Evolutionary conservation across 2,888 invertebrate species (phyloP), one percentile per base, ranked within the genome.

Genomic region (Acrocera orbiculus): DNA sequence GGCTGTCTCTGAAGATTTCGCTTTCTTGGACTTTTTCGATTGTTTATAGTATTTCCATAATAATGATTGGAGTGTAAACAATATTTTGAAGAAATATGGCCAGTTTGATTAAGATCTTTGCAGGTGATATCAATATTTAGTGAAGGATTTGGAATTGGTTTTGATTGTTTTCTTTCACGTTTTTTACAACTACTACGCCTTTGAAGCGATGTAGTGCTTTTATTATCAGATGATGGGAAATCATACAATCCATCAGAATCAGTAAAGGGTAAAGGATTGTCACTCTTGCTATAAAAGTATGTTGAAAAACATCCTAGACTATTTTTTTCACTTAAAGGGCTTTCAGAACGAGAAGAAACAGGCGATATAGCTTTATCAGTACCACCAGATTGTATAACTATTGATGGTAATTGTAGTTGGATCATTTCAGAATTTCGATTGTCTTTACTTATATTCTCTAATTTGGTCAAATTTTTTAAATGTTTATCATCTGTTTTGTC

Each of bases 161-260:
- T 66, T 25, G 68, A 55, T 26, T 64, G 56, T 43, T 70, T 70
- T 40, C 73, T 64, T 40, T 75, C 69, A 13, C 75, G 68, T 45
- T 72, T 67, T 34, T 71, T 67, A 8, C 69, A 66, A 3, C 68
- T 65, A 52, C 74, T 73, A 48, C 73, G 68, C 46, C 68, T 67
- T 39, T 67, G 59, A 32, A 61, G 66, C 31, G 54, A 58, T 7
- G 61, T 56, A 5, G 61, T 57, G 42, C 65, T 65, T 45, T 65
- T 70, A 42, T 70, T 70, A 52, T 80, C 80, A 5, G 78, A 76
- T 52, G 78, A 79, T 4, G 79, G 77, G 50, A 77, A 79, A 54
- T 82, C 80, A 52, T 80, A 80, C 15, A 80, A 58, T 4, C 79
- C 80, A 52, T 81, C 81, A 1, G 80, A 80, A 56, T 81, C 81